Evolutionary conservation across 2,113 vertebrate genomes (phyloP).

Genomic region (Thymallus thymallus): DNA sequence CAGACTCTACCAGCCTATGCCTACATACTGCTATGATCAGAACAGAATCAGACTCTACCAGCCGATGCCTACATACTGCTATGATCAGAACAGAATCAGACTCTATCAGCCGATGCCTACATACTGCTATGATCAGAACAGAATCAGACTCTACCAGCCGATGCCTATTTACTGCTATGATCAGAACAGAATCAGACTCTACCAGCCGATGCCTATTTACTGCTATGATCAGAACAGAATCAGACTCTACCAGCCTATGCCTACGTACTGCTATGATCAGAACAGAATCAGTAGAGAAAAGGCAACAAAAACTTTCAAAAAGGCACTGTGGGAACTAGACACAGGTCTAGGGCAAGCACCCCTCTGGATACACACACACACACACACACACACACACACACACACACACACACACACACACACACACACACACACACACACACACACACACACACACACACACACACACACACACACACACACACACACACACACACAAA

Average conservation of each 20-base stretch:
- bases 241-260: conserved; percentile 7
- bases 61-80: no score
- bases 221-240: no score
- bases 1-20: conserved; percentile 23
- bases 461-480: background rate
- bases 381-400: conserved; percentile 39
- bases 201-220: background rate
- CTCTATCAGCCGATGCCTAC: conserved; percentile 39
- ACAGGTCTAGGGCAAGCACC: conserved; percentile 73
- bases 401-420: background rate
- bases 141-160: conserved; percentile 18
- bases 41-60: conserved; percentile 37
- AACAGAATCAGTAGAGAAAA: conserved; percentile 58
- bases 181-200: no score
- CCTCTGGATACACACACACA: background rate
- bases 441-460: background rate
- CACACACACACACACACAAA: background rate
- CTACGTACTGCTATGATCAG: conserved; percentile 36
- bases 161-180: no score
- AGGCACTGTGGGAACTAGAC: conserved; percentile 98
- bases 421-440: conserved; percentile 2
- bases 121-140: conserved; percentile 21
- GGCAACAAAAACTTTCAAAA: conserved; percentile 76
- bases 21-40: background rate
- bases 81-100: no score